A percentile compares a stretch with the other conserved stretches of the same genome.
Evolutionary conservation across 2,113 vertebrate species (phyloP).

Genomic region (Nannospalax galili): DNA sequence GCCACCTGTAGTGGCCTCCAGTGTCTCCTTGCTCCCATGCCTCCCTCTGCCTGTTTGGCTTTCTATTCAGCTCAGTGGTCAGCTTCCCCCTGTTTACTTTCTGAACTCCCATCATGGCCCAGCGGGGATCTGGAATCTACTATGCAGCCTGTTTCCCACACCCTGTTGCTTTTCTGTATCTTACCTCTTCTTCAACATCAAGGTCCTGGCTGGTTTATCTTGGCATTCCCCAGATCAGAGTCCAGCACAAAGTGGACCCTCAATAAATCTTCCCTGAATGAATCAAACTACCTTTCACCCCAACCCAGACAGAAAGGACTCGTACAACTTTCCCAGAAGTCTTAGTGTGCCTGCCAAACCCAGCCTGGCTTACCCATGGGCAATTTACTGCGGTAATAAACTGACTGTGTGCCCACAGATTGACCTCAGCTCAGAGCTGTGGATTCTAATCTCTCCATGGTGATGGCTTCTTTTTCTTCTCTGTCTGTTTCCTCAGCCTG

Average conservation of each 20-base stretch:
- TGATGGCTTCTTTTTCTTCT: accelerated
- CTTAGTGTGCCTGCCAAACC: background rate
- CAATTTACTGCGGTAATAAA: background rate
- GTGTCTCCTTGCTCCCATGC: too few relatives aligned
- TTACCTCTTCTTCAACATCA: background rate
- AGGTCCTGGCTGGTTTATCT: background rate
- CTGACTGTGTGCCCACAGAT: background rate
- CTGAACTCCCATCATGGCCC: background rate
- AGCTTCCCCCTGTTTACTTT: background rate
- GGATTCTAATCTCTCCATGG: background rate
- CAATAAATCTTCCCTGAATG: background rate
- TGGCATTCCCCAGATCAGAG: background rate
- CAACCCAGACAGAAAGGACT: background rate
- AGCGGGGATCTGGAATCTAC: accelerated
- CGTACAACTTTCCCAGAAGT: background rate
- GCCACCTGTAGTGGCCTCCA: background rate
- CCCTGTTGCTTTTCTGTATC: background rate
- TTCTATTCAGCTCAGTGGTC: background rate
- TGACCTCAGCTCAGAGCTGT: accelerated
- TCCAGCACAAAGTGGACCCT: background rate
- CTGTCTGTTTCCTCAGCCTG: conserved; percentile 84
- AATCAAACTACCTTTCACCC: background rate
- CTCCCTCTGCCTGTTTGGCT: accelerated
- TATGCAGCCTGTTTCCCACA: background rate
- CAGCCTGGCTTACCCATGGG: background rate